Conservation (phyloP, 2,113 vertebrate genomes). For the Chiloscyllium plagiosum region DNA sequence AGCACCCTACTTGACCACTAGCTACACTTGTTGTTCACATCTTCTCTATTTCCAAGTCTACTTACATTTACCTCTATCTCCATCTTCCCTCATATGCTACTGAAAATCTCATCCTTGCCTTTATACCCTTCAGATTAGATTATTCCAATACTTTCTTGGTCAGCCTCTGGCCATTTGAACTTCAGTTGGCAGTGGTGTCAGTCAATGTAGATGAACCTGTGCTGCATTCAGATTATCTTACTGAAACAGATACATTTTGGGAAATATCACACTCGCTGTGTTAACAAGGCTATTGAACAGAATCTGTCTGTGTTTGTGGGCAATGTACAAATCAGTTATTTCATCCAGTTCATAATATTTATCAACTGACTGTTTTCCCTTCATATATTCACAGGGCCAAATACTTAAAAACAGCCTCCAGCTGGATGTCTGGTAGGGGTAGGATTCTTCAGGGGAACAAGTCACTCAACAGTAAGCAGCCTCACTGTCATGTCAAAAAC, state of each 20-base stretch:
- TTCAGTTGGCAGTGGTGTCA: not conserved
- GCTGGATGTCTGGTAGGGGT: not conserved
- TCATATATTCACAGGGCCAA: not conserved
- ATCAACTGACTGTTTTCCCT: not conserved
- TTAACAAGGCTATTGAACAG: not conserved
- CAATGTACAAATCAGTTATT: not conserved
- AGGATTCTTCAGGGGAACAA: not conserved
- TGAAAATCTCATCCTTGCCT: not conserved
- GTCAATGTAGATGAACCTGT: not conserved
- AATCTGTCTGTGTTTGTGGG: not conserved
- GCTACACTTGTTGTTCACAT: not conserved
- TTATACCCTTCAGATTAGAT: not conserved
- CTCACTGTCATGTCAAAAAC: not conserved
- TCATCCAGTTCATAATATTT: not conserved
- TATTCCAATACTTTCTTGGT: not conserved
- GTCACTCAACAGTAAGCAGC: not conserved
- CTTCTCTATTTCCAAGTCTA: not conserved
- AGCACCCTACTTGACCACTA: not conserved
- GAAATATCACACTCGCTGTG: not conserved
- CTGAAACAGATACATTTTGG: not conserved
- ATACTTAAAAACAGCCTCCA: not conserved
- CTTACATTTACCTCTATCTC: not conserved
- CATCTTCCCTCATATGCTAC: not conserved
- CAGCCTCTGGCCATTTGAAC: not conserved
- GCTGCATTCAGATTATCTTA: not conserved